These are phyloP conservation scores for Trichonephila clavata DNA, from an alignment of 1,140 invertebrate species.

Conservation along the genomic window DNA sequence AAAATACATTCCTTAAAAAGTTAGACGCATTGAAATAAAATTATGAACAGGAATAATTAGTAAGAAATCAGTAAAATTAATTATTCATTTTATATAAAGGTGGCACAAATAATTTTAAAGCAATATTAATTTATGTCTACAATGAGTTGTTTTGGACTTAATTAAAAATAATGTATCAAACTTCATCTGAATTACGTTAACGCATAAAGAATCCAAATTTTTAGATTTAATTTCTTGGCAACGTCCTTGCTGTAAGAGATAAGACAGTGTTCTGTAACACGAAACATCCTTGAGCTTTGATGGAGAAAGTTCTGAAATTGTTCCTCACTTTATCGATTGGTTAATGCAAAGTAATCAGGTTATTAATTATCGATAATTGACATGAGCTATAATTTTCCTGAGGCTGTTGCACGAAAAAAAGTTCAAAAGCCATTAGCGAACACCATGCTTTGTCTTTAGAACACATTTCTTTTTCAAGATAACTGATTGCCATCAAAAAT, in stretches of 20 bases:
- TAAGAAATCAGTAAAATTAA: too few species aligned
- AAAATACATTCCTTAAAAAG: too few species aligned
- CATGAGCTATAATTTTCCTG: constrained; percentile 50
- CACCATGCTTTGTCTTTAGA: not conserved
- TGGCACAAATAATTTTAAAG: too few species aligned
- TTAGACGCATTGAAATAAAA: too few species aligned
- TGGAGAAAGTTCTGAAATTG: constrained; percentile 36
- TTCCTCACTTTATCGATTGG: constrained; percentile 18
- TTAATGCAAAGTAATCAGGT: constrained; percentile 64
- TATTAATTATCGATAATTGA: constrained; percentile 67
- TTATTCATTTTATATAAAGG: too few species aligned
- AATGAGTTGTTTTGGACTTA: too few species aligned
- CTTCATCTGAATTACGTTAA: not conserved
- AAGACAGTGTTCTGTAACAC: not conserved
- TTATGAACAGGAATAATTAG: too few species aligned
- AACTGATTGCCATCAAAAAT: constrained; percentile 32
- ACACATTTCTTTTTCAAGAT: constrained; percentile 37
- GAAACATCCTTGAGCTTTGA: not conserved
- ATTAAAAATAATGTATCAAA: too few species aligned
- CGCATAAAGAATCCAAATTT: not conserved
- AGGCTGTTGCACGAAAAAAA: constrained; percentile 42
- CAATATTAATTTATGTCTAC: too few species aligned
- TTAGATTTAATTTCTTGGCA: not conserved
- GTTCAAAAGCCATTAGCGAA: constrained; percentile 48
- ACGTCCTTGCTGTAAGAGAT: not conserved